Base-by-base conservation (phyloP, 2,797 vertebrate genomes). In the Tragopan temminckii region DNA sequence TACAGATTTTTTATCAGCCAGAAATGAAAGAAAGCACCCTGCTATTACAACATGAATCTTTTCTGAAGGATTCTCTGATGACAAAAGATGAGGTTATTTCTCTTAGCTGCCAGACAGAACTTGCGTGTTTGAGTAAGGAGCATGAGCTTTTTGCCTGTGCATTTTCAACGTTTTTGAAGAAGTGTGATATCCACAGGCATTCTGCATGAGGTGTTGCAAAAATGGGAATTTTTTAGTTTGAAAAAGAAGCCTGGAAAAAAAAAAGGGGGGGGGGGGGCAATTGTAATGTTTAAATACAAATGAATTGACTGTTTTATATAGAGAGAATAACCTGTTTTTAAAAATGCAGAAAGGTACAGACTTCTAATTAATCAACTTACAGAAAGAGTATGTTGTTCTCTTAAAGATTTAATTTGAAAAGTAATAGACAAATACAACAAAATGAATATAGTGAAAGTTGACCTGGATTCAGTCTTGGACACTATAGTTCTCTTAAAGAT, bases 31-130 rank as follows among this genome's bases (percentile, higher is more conserved):
- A 92, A 25, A 87, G 55, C 77, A 64, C 78, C 62, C 40, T 12
- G 2, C 42, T 77, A n/a, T 79, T 90, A 48, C 63, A 84, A 74
- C 67, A 77, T 80, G 52, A 86, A 86, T 84, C 59, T 88, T 75
- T 93, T 88, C 50, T 88, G 82, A 91, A 86, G 46, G 35, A 52
- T 88, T 79, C 67, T 89, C 55, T 82, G 55, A 79, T 89, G 90
- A 69, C 57, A 80, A 77, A 89, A 82, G 43, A 85, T 81, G 21
- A 75, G 53, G 55, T 80, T 93, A 52, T 95, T 91, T 91, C 64
- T 84, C 59, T 88, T 53, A 86, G 20, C 63, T 88, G 67, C 70
- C 61, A 77, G 27, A 20, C 46, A 88, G 11, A 57, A 59, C 13
- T 2, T 84, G 55, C 16, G 76, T 88, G 38, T 84, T 40, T 79